phyloP scores from a whole-genome alignment of 2,797 vertebrate species.

The Falco peregrinus region DNA sequence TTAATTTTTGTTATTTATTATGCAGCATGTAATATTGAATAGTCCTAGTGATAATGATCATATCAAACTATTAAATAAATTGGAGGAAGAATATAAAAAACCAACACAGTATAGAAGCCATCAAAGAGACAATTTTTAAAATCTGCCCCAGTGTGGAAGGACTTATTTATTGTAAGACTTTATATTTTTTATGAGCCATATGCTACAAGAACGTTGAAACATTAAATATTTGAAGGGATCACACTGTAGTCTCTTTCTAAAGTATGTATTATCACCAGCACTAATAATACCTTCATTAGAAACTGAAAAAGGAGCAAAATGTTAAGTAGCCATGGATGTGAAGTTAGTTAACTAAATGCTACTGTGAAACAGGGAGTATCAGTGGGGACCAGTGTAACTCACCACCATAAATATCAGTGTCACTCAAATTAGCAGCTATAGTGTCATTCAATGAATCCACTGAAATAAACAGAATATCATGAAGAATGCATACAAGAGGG shows the following conservation, averaged over 20 bases:
- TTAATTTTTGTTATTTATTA: conserved; percentile 41
- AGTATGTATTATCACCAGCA: conserved; percentile 60
- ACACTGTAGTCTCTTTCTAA: conserved; percentile 18
- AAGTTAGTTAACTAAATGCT: conserved; percentile 83
- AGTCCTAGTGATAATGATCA: conserved; percentile 61
- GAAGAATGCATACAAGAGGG: conserved; percentile 78
- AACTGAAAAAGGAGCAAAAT: conserved; percentile 59
- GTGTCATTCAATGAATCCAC: conserved; percentile 99
- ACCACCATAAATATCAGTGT: conserved; percentile 99
- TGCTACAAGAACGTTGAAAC: conserved; percentile 13
- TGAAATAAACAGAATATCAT: conserved; percentile 91
- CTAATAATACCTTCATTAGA: conserved; percentile 63
- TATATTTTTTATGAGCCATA: conserved; percentile 1
- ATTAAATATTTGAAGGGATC: conserved; percentile 29
- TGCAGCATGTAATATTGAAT: not conserved
- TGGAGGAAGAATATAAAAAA: not conserved
- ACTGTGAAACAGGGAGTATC: conserved; percentile 75
- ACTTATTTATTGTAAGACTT: not conserved
- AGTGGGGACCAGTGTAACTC: conserved; percentile 91
- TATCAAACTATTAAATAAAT: not conserved
- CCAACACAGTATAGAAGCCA: not conserved
- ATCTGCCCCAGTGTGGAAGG: conserved; percentile 20
- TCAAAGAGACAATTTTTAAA: not conserved
- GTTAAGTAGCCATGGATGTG: conserved; percentile 73
- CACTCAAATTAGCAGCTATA: conserved; percentile 98